These are phyloP conservation scores for Amphimedon queenslandica DNA, from an alignment of 37 sponge, comb jelly and placozoan genomes.

Conservation along the genomic window DNA sequence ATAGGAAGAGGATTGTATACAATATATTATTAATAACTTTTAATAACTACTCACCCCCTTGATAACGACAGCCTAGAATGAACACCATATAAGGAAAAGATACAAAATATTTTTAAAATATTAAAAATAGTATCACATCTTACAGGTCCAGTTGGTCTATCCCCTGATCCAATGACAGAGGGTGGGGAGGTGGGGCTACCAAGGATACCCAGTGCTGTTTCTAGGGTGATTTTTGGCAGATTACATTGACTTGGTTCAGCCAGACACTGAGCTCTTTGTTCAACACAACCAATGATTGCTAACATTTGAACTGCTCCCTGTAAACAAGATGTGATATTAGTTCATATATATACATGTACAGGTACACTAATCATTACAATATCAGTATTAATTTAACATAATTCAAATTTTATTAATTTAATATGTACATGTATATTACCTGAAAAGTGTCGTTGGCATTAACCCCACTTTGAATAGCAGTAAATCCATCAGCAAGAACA, in stretches of 20 bases:
- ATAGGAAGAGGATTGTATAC: neutral
- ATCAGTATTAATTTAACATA: too few relatives aligned
- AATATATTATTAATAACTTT: neutral
- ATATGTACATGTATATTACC: too few relatives aligned
- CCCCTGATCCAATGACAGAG: conserved; percentile 16
- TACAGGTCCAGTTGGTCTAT: neutral
- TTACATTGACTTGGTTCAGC: neutral
- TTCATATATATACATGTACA: too few relatives aligned
- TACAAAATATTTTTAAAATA: neutral
- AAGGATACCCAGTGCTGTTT: neutral
- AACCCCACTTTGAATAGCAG: too few relatives aligned
- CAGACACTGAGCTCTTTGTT: neutral
- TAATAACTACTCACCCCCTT: conserved; percentile 27
- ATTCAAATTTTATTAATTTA: too few relatives aligned
- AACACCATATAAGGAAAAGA: too few relatives aligned
- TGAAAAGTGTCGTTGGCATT: too few relatives aligned
- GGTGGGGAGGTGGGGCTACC: conserved; percentile 6
- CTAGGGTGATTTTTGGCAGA: neutral
- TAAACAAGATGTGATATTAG: too few relatives aligned
- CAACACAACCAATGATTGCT: neutral
- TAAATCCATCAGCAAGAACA: too few relatives aligned
- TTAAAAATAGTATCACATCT: neutral
- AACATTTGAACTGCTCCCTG: conserved; percentile 8
- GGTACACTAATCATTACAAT: too few relatives aligned
- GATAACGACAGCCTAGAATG: neutral